Percentiles rank a stretch among this genome's conserved stretches.
phyloP scores from a whole-genome alignment of 2,113 vertebrate species.

The Ciconia stormi region DNA sequence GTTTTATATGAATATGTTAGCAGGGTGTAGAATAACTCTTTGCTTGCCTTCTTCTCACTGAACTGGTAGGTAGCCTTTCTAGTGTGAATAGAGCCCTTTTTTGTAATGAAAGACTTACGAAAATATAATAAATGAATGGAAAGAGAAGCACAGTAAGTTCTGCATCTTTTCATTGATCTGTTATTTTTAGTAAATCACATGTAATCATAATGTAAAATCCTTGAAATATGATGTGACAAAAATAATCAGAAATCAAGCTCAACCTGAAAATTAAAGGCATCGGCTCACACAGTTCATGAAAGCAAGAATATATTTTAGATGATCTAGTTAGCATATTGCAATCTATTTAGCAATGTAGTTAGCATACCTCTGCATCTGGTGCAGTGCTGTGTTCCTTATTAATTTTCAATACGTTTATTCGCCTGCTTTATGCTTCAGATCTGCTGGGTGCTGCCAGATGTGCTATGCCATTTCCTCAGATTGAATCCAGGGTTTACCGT shows the following conservation, averaged over 20 bases:
- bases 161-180: conserved; percentile 33
- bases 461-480: neutral
- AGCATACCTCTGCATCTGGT: conserved; percentile 23
- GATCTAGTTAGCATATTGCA: conserved; percentile 40
- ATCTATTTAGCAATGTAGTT: conserved; percentile 41
- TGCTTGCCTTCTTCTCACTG: conserved; percentile 44
- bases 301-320: conserved; percentile 3
- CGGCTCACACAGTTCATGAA: conserved; percentile 4
- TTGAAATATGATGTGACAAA: conserved; percentile 11
- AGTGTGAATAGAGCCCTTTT: conserved; percentile 46
- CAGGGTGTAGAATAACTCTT: conserved; percentile 65
- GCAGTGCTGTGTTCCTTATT: neutral
- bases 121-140: conserved; percentile 57
- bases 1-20: conserved; percentile 61
- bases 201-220: conserved; percentile 46
- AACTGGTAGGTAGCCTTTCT: conserved; percentile 63
- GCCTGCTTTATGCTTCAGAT: neutral
- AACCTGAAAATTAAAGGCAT: conserved; percentile 34
- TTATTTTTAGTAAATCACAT: conserved; percentile 52
- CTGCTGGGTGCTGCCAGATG: neutral
- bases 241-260: conserved; percentile 56
- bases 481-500: neutral
- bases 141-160: conserved; percentile 22
- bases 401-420: conserved; percentile 21
- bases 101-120: conserved; percentile 49